Conservation (phyloP, 2,888 invertebrate species). For the Diadegma fenestrale region DNA sequence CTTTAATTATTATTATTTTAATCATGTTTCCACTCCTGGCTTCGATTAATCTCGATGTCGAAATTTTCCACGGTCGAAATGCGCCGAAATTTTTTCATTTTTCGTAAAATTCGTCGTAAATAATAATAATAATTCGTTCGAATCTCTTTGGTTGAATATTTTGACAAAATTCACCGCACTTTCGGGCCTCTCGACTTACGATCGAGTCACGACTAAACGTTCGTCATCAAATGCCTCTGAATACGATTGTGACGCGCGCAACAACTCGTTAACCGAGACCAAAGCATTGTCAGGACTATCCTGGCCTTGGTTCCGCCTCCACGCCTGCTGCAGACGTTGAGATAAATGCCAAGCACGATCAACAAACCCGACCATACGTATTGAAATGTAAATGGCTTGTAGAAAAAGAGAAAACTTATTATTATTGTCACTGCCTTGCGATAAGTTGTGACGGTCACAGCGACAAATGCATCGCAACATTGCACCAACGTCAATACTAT, state of each 20-base stretch:
- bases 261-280: slow-evolving; percentile 71
- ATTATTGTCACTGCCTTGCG: slow-evolving; percentile 96
- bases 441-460: slow-evolving; percentile 96
- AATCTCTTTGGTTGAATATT: background rate
- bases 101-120: background rate
- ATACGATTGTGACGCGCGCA: slow-evolving; percentile 76
- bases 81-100: background rate
- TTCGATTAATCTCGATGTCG: background rate
- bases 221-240: slow-evolving; percentile 76
- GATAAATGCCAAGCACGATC: slow-evolving; percentile 95
- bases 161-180: background rate
- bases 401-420: slow-evolving; percentile 96
- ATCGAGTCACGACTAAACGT: slow-evolving; percentile 65
- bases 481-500: slow-evolving; percentile 96
- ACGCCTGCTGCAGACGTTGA: slow-evolving; percentile 95
- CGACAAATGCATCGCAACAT: slow-evolving; percentile 95
- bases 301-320: slow-evolving; percentile 57
- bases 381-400: slow-evolving; percentile 97
- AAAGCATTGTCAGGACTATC: slow-evolving; percentile 67
- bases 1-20: background rate
- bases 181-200: background rate
- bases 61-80: background rate
- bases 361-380: slow-evolving; percentile 96
- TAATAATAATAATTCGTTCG: background rate
- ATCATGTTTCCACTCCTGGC: background rate